Percentiles rank a stretch among this genome's conserved stretches.
These are phyloP conservation scores for Amphiprion clarkii DNA, from an alignment of 2,797 vertebrate species.

Conservation along the genomic window DNA sequence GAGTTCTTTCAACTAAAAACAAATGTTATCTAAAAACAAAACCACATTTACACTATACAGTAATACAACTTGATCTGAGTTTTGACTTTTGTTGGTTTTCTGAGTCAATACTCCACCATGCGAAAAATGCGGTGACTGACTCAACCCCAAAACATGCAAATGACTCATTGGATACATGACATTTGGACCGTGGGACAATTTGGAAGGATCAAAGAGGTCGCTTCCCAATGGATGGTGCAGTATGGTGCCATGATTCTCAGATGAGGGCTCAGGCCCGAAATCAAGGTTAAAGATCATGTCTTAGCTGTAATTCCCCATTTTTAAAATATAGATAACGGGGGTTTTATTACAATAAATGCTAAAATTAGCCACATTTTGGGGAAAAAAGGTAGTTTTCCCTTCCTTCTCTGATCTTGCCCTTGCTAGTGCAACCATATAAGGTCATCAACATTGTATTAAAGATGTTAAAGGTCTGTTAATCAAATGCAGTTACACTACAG, in stretches of 20 bases:
- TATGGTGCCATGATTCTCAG: slow-evolving; percentile 60
- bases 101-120: slow-evolving; percentile 43
- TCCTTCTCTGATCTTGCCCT: slow-evolving; percentile 2
- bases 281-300: slow-evolving; percentile 52
- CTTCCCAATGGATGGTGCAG: slow-evolving; percentile 63
- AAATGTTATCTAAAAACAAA: slow-evolving; percentile 35
- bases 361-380: slow-evolving; percentile 53
- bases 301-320: slow-evolving; percentile 31
- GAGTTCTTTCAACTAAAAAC: slow-evolving; percentile 17
- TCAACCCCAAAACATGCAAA: slow-evolving; percentile 70
- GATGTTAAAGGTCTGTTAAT: slow-evolving; percentile 3
- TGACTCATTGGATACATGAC: slow-evolving; percentile 72
- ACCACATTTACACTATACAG: slow-evolving; percentile 19
- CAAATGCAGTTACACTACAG: neutral
- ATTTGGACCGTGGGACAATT: slow-evolving; percentile 69
- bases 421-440: slow-evolving; percentile 54
- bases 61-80: slow-evolving; percentile 35
- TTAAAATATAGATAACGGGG: neutral
- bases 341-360: slow-evolving; percentile 43
- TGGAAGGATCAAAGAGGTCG: slow-evolving; percentile 55
- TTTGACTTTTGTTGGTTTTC: slow-evolving; percentile 52
- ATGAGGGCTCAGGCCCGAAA: slow-evolving; percentile 40
- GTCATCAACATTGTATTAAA: slow-evolving; percentile 41
- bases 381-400: slow-evolving; percentile 24
- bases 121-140: slow-evolving; percentile 60